phyloP scores from a whole-genome alignment of 2,888 invertebrate species.

The Eilema griseolum region DNA sequence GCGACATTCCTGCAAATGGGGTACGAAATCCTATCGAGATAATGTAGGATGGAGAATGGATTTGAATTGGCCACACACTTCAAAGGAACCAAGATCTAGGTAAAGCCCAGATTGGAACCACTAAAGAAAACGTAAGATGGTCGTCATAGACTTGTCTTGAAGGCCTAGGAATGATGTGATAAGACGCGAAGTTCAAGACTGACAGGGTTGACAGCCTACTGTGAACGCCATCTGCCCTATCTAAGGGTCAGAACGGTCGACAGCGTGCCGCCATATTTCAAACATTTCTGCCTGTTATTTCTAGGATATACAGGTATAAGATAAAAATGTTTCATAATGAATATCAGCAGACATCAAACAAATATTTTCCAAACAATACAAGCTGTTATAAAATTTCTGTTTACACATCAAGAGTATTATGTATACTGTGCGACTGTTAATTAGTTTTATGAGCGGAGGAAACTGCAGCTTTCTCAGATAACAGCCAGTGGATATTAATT shows the following conservation, averaged over 20 bases:
- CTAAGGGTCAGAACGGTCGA: background rate
- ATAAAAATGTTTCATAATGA: background rate
- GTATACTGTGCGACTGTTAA: background rate
- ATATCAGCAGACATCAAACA: conserved; percentile 9
- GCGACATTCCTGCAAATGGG: background rate
- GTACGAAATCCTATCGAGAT: too few species aligned
- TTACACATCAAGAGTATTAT: background rate
- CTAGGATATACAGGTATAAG: background rate
- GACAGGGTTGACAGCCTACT: background rate
- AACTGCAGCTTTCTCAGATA: conserved; percentile 3
- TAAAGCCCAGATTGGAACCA: background rate
- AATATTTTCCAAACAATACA: conserved; percentile 10
- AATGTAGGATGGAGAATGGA: too few species aligned
- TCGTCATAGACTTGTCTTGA: too few species aligned
- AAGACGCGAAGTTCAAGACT: background rate
- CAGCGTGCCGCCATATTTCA: background rate
- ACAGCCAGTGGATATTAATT: background rate
- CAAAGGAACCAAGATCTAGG: background rate
- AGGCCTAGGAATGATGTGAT: background rate
- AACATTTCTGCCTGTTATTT: background rate
- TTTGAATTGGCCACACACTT: too few species aligned
- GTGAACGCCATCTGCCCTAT: background rate
- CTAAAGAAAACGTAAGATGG: background rate
- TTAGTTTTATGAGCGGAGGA: conserved; percentile 13
- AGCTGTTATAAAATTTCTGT: conserved; percentile 2